Evolutionary conservation across 2,888 invertebrate species (phyloP).

Genomic region (Orchesellides sinensis): DNA sequence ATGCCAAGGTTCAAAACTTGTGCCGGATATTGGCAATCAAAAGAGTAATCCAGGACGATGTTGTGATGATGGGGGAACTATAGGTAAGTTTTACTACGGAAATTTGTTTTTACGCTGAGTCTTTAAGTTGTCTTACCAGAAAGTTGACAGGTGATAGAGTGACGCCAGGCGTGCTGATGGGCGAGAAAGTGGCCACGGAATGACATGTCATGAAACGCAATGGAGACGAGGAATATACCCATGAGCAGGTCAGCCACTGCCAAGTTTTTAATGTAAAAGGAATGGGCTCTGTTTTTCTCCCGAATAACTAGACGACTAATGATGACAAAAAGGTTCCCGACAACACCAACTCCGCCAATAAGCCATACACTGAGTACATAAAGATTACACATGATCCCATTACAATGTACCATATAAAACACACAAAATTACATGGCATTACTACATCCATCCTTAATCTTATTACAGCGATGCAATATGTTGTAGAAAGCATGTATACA

Average conservation of each 20-base stretch:
- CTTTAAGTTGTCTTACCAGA: conserved; percentile 78
- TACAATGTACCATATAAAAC: no score
- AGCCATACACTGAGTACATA: conserved; percentile 80
- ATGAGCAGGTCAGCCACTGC: conserved; percentile 82
- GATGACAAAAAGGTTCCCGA: conserved; percentile 81
- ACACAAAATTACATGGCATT: not conserved
- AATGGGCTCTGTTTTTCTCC: conserved; percentile 81
- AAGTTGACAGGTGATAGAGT: conserved; percentile 80
- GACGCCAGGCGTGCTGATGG: conserved; percentile 81
- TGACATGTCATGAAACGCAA: conserved; percentile 80
- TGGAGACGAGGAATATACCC: conserved; percentile 81
- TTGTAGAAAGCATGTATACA: no score
- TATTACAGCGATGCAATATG: no score
- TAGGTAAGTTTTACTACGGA: no score
- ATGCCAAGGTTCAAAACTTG: not conserved
- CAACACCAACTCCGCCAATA: conserved; percentile 80
- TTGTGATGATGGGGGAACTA: no score
- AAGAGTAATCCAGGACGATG: not conserved
- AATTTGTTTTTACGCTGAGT: not conserved
- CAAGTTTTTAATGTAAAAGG: conserved; percentile 82
- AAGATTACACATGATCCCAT: not conserved
- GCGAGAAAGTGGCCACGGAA: conserved; percentile 80
- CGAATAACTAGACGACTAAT: conserved; percentile 80
- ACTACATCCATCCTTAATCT: not conserved
- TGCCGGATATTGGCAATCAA: conserved; percentile 10